Percentiles rank a stretch among this genome's conserved stretches.
phyloP scores from a whole-genome alignment of 2,888 invertebrate species.

The Cryptus armator region DNA sequence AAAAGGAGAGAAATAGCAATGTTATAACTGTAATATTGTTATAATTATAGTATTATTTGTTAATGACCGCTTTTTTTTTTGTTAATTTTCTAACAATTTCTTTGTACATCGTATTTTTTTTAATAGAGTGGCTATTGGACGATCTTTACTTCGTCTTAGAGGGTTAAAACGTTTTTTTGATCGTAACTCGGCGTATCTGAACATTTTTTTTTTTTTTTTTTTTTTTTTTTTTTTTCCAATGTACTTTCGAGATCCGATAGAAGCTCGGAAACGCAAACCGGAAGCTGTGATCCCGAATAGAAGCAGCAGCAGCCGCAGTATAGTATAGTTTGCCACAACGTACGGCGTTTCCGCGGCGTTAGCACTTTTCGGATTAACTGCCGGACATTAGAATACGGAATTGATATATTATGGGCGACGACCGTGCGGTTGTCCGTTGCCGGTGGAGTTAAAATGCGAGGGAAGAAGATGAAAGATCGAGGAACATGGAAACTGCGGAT shows the following conservation, averaged over 20 bases:
- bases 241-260: not conserved
- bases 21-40: too few relatives aligned
- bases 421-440: conserved; percentile 53
- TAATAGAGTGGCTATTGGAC: not conserved
- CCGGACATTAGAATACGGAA: conserved; percentile 85
- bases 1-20: too few relatives aligned
- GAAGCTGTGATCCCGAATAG: conserved; percentile 32
- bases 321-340: conserved; percentile 66
- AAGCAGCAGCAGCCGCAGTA: conserved; percentile 22
- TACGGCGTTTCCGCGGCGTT: conserved; percentile 83
- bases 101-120: not conserved
- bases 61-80: too few relatives aligned
- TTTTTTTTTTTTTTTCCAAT: not conserved
- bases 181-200: not conserved
- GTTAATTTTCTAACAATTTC: not conserved
- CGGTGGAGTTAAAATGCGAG: conserved; percentile 56
- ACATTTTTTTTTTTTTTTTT: too few relatives aligned
- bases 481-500: conserved; percentile 65
- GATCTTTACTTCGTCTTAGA: not conserved
- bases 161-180: not conserved
- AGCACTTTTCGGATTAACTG: conserved; percentile 85
- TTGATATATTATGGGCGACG: conserved; percentile 83
- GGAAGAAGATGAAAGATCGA: conserved; percentile 66
- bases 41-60: too few relatives aligned
- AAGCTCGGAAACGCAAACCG: conserved; percentile 25